phyloP scores from a whole-genome alignment of 2,888 invertebrate genomes.

The Scaptomyza flava region DNA sequence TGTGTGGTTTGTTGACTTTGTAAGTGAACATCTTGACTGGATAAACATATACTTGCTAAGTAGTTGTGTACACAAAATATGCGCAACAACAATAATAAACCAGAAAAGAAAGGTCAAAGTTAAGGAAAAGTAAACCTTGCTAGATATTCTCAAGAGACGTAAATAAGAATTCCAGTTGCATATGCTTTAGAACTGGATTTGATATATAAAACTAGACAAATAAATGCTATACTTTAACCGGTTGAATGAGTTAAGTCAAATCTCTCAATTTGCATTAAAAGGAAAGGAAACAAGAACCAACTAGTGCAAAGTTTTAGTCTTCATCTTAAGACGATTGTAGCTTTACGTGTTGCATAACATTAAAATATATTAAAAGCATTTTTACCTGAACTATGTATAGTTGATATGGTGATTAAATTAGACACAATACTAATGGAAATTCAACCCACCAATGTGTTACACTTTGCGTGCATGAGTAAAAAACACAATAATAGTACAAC shows the following conservation, averaged over 20 bases:
- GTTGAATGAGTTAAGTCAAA: not conserved
- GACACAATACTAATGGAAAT: not conserved
- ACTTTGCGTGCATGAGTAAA: not conserved
- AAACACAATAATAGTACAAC: not conserved
- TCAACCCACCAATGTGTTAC: not conserved
- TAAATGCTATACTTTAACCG: slow-evolving; percentile 12
- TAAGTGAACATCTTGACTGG: slow-evolving; percentile 29
- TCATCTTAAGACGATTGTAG: not conserved
- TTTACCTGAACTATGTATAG: too few relatives aligned
- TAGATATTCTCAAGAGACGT: not conserved
- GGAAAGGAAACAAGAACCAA: not conserved
- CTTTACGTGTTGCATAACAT: not conserved
- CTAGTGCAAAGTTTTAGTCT: too few relatives aligned
- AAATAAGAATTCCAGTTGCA: slow-evolving; percentile 5
- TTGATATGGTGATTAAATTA: too few relatives aligned
- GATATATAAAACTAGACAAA: not conserved
- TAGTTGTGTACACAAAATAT: slow-evolving; percentile 5
- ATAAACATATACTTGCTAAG: slow-evolving; percentile 20
- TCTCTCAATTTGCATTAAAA: not conserved
- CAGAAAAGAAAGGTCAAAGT: slow-evolving; percentile 29
- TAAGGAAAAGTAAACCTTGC: slow-evolving; percentile 1
- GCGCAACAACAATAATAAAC: not conserved
- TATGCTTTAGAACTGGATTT: slow-evolving; percentile 22
- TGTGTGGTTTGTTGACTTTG: slow-evolving; percentile 37
- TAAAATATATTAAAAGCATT: too few relatives aligned